Conservation (phyloP, 2,797 vertebrate species). For the Danio aesculapii region DNA sequence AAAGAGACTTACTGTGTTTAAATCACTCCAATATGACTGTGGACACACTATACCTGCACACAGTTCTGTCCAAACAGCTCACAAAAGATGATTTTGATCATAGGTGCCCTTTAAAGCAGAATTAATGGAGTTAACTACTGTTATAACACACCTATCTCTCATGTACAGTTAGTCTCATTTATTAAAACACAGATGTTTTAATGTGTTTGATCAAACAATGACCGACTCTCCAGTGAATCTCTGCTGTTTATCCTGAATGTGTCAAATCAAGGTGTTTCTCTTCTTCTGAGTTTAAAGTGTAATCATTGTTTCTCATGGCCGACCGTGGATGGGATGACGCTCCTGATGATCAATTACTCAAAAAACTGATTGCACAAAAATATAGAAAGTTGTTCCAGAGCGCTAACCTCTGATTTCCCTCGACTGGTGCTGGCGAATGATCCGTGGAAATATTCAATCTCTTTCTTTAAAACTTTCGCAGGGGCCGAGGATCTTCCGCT, state of each 20-base stretch:
- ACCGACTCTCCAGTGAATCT: background rate
- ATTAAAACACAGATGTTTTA: background rate
- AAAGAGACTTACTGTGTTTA: no score
- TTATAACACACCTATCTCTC: background rate
- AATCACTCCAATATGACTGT: no score
- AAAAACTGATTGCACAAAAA: slow-evolving; percentile 1
- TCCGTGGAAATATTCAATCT: slow-evolving; percentile 56
- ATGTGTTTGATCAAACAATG: background rate
- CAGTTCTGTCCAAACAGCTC: no score
- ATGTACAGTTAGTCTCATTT: background rate
- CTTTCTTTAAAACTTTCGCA: slow-evolving; percentile 31
- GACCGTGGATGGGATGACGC: slow-evolving; percentile 7
- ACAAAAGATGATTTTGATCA: no score
- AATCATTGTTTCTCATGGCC: background rate
- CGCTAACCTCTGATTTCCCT: slow-evolving; percentile 50
- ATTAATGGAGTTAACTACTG: background rate
- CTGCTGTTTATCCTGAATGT: background rate
- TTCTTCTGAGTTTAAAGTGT: background rate
- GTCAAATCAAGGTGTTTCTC: background rate
- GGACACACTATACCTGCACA: no score
- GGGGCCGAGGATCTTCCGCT: slow-evolving; percentile 33
- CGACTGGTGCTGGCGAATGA: slow-evolving; percentile 30
- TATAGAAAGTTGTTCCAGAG: slow-evolving; percentile 24
- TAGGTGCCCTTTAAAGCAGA: no score
- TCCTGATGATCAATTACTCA: slow-evolving; percentile 22